Evolutionary conservation across 2,113 vertebrate species (phyloP).

Genomic region (Ceyx cyanopectus): DNA sequence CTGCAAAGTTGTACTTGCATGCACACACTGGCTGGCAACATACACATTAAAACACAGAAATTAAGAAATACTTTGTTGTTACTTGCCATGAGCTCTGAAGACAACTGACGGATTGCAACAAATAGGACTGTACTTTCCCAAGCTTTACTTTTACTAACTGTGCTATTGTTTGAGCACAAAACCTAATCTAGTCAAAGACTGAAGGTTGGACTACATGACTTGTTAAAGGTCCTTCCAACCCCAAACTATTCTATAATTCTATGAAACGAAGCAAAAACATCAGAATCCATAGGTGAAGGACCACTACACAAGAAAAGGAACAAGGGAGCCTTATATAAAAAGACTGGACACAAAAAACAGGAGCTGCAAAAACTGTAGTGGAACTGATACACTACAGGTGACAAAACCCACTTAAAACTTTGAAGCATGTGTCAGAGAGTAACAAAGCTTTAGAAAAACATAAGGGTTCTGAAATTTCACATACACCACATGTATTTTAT

Average conservation of each 20-base stretch:
- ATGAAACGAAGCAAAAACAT: neutral
- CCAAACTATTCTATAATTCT: neutral
- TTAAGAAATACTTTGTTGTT: neutral
- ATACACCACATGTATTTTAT: neutral
- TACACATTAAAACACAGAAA: neutral
- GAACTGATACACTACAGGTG: neutral
- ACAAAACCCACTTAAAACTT: neutral
- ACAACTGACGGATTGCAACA: neutral
- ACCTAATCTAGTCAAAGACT: neutral
- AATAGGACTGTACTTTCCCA: neutral
- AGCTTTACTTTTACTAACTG: neutral
- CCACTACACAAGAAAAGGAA: neutral
- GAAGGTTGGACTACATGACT: neutral
- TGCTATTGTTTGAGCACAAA: neutral
- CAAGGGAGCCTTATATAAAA: neutral
- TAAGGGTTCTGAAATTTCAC: neutral
- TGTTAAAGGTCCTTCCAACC: neutral
- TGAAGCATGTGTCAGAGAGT: neutral
- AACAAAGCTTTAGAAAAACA: slow-evolving; percentile 39
- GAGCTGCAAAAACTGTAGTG: neutral
- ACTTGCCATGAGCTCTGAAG: neutral
- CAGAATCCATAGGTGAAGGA: neutral
- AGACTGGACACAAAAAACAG: neutral
- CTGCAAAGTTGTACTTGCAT: neutral
- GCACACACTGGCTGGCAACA: neutral